Evolutionary conservation across 2,888 invertebrate genomes (phyloP), one percentile per base, ranked within the genome.

Genomic region (Monopis laevigella): DNA sequence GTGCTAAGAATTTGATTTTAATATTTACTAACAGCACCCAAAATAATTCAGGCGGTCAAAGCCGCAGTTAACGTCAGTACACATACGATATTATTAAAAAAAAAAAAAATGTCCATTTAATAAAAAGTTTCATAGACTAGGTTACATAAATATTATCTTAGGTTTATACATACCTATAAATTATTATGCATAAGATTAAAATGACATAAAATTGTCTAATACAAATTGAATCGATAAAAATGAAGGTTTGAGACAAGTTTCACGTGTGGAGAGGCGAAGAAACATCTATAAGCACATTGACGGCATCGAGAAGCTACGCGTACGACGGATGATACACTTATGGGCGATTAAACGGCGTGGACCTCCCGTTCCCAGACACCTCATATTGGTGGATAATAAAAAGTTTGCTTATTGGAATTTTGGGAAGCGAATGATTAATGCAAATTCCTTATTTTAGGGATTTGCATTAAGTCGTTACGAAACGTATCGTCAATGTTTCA

Each of bases 111-210:
- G 8, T 17, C n/a, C 11, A 14, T n/a, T 2, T 32, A 6, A 17
- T 17, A 14, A 14, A 32, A n/a, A 30, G 5, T 13, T 16, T 30
- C 14, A 32, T 32, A 32, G 32, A 32, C 32, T 32, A 32, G 32
- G 32, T 17, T 32, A 32, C 17, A 32, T 30, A 32, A 32, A 32
- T 32, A 17, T 3, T 32, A 32, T 11, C 3, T 14, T 32, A 32
- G 32, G 32, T 14, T 11, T 29, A 14, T 7, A n/a, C n/a, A n/a
- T 14, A 3, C 29, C 29, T 32, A 32, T 10, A 10, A 14, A 17
- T 30, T 3, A 32, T 13, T 32, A 4, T 10, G 10, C 17, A 32
- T 16, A 32, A 32, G 10, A 30, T 30, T n/a, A 7, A n/a, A n/a
- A n/a, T 13, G n/a, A 17, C 14, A 32, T 13, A 16, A 32, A 6